Evolutionary conservation across 2,113 vertebrate genomes (phyloP).

Genomic region (Eolophus roseicapilla): DNA sequence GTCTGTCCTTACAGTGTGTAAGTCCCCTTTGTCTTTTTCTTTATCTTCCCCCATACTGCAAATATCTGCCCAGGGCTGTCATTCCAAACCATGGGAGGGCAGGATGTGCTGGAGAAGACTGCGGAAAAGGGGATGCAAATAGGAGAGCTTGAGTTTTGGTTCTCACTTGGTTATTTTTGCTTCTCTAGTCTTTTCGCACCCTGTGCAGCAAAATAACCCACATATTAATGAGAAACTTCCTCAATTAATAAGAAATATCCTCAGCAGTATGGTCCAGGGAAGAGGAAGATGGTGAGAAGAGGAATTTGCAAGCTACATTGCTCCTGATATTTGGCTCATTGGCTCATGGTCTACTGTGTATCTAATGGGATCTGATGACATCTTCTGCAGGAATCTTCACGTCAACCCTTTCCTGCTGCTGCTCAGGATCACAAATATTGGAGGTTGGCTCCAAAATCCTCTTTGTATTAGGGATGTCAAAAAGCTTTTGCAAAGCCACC

Average conservation of each 20-base stretch:
- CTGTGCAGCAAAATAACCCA: background rate
- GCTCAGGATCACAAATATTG: too few species aligned
- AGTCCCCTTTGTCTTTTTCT: background rate
- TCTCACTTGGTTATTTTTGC: background rate
- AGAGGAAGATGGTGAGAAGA: background rate
- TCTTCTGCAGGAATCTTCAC: background rate
- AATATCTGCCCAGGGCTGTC: background rate
- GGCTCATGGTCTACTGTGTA: background rate
- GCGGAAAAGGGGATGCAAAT: slow-evolving; percentile 19
- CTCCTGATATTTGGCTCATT: background rate
- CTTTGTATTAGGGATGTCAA: background rate
- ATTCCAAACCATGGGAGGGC: slow-evolving; percentile 4
- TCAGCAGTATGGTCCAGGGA: background rate
- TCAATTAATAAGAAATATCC: background rate
- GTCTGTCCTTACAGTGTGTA: background rate
- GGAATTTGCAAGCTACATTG: background rate
- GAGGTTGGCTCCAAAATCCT: background rate
- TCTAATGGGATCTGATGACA: background rate
- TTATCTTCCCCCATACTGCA: background rate
- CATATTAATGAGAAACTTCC: background rate
- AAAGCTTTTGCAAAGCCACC: background rate
- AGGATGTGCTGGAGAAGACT: slow-evolving; percentile 5
- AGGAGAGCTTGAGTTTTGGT: background rate
- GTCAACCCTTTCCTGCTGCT: background rate
- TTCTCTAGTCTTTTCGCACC: slow-evolving; percentile 27